These are phyloP conservation scores for Drosophila miranda DNA, from an alignment of 1,140 invertebrate species.

Conservation along the genomic window DNA sequence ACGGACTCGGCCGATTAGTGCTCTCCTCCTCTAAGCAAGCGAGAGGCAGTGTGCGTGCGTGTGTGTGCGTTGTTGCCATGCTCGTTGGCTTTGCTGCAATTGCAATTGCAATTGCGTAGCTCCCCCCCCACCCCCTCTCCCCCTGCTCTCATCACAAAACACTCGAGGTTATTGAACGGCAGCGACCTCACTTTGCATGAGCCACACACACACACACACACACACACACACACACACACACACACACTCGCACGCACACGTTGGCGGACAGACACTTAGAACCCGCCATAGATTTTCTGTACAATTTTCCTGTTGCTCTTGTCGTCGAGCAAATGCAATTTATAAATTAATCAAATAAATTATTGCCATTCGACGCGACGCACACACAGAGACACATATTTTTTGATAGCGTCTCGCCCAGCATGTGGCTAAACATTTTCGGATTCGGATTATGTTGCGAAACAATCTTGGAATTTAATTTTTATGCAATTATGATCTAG, in stretches of 20 bases:
- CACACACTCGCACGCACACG: background rate
- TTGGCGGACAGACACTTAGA: constrained; percentile 33
- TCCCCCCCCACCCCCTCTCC: constrained; percentile 38
- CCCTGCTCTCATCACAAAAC: constrained; percentile 18
- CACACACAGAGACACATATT: too few relatives aligned
- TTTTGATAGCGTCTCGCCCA: constrained; percentile 33
- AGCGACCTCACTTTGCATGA: constrained; percentile 80
- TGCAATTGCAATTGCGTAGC: constrained; percentile 68
- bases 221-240: background rate
- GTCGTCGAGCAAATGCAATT: constrained; percentile 61
- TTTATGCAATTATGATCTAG: background rate
- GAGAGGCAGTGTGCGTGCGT: background rate
- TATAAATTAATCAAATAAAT: constrained; percentile 80
- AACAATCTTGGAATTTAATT: constrained; percentile 5
- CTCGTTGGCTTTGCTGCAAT: constrained; percentile 51
- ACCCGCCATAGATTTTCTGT: constrained; percentile 38
- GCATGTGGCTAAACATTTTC: constrained; percentile 50
- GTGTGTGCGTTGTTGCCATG: constrained; percentile 58
- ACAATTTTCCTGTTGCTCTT: constrained; percentile 73
- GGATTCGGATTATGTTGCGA: constrained; percentile 6
- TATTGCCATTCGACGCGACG: constrained; percentile 67
- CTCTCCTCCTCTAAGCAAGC: background rate
- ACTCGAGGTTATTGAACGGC: constrained; percentile 81
- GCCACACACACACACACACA: constrained; percentile 31
- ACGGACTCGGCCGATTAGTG: constrained; percentile 60